Percentiles rank a stretch among this genome's conserved stretches.
Evolutionary conservation across 92 coral and sea anemone species (phyloP).

Genomic region (Paragorgia papillata): DNA sequence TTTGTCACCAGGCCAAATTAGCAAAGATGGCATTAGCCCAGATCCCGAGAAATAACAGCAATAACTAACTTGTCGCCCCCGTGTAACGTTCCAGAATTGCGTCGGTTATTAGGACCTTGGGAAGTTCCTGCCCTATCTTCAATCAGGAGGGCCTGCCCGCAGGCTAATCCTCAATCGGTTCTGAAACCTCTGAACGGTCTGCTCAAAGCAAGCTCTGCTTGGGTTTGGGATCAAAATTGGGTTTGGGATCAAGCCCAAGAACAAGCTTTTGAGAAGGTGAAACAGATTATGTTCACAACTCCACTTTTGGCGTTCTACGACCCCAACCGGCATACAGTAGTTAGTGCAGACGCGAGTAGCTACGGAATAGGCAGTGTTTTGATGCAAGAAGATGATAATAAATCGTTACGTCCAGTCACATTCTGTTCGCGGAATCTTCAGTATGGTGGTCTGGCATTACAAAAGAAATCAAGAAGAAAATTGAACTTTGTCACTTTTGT

Average conservation of each 20-base stretch:
- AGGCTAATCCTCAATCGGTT: neutral
- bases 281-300: slow-evolving; percentile 50
- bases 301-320: slow-evolving; percentile 60
- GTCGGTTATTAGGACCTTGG: neutral
- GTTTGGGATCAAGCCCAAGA: slow-evolving; percentile 68
- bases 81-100: neutral
- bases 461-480: slow-evolving; percentile 44
- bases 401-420: slow-evolving; percentile 42
- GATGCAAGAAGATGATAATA: slow-evolving; percentile 49
- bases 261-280: slow-evolving; percentile 51
- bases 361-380: slow-evolving; percentile 57
- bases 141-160: too few relatives aligned
- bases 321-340: slow-evolving; percentile 38
- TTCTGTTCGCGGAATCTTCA: slow-evolving; percentile 16
- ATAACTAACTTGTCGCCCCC: slow-evolving; percentile 2
- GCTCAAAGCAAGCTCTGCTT: slow-evolving; percentile 52
- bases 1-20: slow-evolving; percentile 19
- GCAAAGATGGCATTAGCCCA: slow-evolving; percentile 1
- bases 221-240: slow-evolving; percentile 76
- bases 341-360: slow-evolving; percentile 59
- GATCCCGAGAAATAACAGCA: slow-evolving; percentile 7
- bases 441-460: slow-evolving; percentile 59
- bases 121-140: slow-evolving; percentile 3
- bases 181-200: slow-evolving; percentile 61
- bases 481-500: slow-evolving; percentile 37